These are phyloP conservation scores for Leptonema lineaticorne DNA, from an alignment of 1,140 invertebrate genomes.

Conservation along the genomic window DNA sequence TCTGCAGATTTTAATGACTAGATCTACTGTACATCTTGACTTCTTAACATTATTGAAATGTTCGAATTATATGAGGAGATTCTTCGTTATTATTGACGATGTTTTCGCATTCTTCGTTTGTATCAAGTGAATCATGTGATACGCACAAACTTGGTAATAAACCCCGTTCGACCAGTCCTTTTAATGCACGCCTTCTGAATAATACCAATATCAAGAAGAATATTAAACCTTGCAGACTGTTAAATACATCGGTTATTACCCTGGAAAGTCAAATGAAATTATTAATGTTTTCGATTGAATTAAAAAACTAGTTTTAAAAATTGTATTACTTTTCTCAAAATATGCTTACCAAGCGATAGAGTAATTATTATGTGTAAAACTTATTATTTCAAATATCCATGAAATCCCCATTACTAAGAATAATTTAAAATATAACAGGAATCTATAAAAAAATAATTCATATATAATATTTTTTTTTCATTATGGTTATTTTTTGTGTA, in stretches of 20 bases:
- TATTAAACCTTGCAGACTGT: slow-evolving; percentile 65
- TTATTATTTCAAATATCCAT: slow-evolving; percentile 68
- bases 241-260: slow-evolving; percentile 64
- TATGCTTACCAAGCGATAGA: slow-evolving; percentile 46
- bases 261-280: slow-evolving; percentile 56
- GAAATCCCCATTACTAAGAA: slow-evolving; percentile 72
- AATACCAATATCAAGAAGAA: slow-evolving; percentile 66
- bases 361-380: slow-evolving; percentile 53
- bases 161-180: slow-evolving; percentile 52
- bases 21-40: too few relatives aligned
- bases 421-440: slow-evolving; percentile 67
- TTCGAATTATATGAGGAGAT: too few relatives aligned
- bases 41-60: too few relatives aligned
- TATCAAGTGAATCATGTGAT: slow-evolving; percentile 54
- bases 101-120: slow-evolving; percentile 58
- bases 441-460: slow-evolving; percentile 58
- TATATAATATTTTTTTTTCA: slow-evolving; percentile 11
- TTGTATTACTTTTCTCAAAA: slow-evolving; percentile 53
- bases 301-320: too few relatives aligned
- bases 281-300: too few relatives aligned
- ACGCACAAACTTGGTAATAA: slow-evolving; percentile 47
- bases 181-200: slow-evolving; percentile 60
- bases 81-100: slow-evolving; percentile 37
- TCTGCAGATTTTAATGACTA: too few relatives aligned
- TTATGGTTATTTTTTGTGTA: too few relatives aligned